These are phyloP conservation scores for Tupaia tana DNA, from an alignment of 2,113 vertebrate genomes.

Conservation along the genomic window DNA sequence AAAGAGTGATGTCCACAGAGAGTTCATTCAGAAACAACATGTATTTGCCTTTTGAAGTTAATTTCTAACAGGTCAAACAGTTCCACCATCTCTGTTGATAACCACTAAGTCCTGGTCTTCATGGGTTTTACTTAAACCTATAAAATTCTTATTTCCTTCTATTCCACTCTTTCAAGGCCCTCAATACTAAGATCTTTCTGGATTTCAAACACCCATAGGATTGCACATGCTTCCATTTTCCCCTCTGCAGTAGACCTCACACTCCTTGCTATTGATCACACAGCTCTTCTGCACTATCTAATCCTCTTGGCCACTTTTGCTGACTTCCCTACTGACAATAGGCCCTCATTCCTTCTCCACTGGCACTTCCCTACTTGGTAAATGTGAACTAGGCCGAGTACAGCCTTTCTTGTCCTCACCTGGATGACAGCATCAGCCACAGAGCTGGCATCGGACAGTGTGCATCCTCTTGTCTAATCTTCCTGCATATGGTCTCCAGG, in stretches of 20 bases:
- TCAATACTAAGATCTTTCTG: not conserved
- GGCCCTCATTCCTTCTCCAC: too few species aligned
- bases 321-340: too few species aligned
- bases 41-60: not conserved
- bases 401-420: not conserved
- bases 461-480: too few species aligned
- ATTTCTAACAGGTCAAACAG: not conserved
- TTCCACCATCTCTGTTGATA: not conserved
- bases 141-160: not conserved
- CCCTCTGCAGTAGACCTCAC: not conserved
- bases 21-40: not conserved
- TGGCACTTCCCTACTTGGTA: not conserved
- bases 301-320: not conserved
- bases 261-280: fast-evolving
- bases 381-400: too few species aligned
- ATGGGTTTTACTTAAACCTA: not conserved
- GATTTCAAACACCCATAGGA: not conserved
- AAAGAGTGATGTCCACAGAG: not conserved
- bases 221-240: too few species aligned
- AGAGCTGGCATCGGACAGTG: too few species aligned
- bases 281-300: not conserved
- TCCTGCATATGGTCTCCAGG: not conserved
- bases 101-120: not conserved
- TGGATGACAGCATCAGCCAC: not conserved
- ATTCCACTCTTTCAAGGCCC: not conserved